Evolutionary conservation across 2,113 vertebrate genomes (phyloP).

Genomic region (Meles meles): DNA sequence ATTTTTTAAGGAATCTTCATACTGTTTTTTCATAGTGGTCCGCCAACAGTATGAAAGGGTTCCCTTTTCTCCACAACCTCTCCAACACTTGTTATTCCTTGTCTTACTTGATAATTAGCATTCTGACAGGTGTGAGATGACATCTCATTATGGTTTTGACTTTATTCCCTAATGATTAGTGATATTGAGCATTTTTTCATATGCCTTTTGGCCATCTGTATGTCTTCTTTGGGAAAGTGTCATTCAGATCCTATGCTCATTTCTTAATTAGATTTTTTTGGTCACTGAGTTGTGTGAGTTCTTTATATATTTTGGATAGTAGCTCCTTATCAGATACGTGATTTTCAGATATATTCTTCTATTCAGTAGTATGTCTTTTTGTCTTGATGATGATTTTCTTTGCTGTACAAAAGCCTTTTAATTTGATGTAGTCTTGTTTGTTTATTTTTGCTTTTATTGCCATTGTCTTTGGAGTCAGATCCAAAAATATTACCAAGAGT

Average conservation of each 20-base stretch:
- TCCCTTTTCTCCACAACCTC: not conserved
- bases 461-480: not conserved
- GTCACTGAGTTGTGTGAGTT: not conserved
- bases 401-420: not conserved
- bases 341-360: not conserved
- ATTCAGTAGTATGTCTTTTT: not conserved
- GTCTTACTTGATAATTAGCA: not conserved
- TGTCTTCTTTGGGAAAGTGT: not conserved
- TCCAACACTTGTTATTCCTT: not conserved
- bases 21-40: not conserved
- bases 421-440: not conserved
- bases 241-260: not conserved
- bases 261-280: not conserved
- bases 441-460: not conserved
- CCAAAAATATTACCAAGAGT: not conserved
- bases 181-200: not conserved
- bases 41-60: not conserved
- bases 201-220: not conserved
- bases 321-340: not conserved
- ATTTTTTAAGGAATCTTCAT: not conserved
- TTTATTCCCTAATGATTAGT: not conserved
- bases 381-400: not conserved
- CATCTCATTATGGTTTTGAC: not conserved
- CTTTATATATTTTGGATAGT: not conserved
- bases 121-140: not conserved